These are phyloP conservation scores for Hermaeophaga mercurialis DNA, from an alignment of 2,888 invertebrate species.

Conservation along the genomic window DNA sequence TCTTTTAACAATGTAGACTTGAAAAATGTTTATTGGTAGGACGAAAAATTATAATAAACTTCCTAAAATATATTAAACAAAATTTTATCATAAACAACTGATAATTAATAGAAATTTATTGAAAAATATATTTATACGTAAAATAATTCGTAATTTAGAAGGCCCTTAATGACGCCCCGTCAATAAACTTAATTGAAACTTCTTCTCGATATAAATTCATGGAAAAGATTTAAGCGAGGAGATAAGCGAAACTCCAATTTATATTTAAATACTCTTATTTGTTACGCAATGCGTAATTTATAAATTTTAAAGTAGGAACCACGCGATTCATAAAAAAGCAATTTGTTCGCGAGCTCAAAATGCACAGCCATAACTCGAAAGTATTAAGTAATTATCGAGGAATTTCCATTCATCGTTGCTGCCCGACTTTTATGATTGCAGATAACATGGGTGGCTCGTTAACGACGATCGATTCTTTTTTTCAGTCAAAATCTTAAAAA, in stretches of 20 bases:
- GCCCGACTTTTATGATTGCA: constrained; percentile 4
- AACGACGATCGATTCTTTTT: too few relatives aligned
- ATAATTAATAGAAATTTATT: too few relatives aligned
- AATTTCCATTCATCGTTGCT: constrained; percentile 26
- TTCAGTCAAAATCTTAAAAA: too few relatives aligned
- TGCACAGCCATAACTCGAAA: constrained; percentile 25
- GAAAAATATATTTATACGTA: too few relatives aligned
- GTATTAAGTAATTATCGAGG: constrained; percentile 34
- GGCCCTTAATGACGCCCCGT: too few relatives aligned
- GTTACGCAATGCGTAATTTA: constrained; percentile 3
- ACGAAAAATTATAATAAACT: too few relatives aligned
- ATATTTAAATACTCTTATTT: constrained; percentile 10
- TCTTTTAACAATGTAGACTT: too few relatives aligned
- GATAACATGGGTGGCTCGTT: constrained; percentile 16
- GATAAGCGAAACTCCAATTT: neutral
- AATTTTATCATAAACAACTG: too few relatives aligned
- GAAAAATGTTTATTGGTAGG: too few relatives aligned
- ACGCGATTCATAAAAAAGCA: constrained; percentile 14
- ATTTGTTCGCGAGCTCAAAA: constrained; percentile 13
- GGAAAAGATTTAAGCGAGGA: neutral
- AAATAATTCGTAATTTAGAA: too few relatives aligned
- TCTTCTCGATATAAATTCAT: neutral
- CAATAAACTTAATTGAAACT: neutral
- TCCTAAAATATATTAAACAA: too few relatives aligned
- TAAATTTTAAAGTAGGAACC: constrained; percentile 14